Evolutionary conservation across 2,888 invertebrate species (phyloP).

Genomic region (Oscheius onirici): DNA sequence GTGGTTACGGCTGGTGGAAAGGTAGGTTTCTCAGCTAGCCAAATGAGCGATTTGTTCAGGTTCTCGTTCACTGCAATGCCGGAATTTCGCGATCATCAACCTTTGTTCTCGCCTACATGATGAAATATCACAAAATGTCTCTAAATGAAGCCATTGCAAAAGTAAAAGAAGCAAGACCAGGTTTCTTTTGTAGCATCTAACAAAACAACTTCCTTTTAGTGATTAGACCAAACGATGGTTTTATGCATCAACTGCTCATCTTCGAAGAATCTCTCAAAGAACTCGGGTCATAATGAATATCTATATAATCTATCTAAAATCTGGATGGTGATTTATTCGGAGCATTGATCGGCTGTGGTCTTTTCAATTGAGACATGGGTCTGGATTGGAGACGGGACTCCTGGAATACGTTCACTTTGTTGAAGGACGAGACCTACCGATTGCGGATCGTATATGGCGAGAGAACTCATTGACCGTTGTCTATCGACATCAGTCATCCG

Average conservation of each 20-base stretch:
- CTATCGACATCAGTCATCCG: slow-evolving; percentile 31
- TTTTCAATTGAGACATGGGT: slow-evolving; percentile 57
- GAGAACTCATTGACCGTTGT: slow-evolving; percentile 52
- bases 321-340: slow-evolving; percentile 33
- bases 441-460: slow-evolving; percentile 54
- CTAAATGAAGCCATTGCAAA: background rate
- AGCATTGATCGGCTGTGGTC: slow-evolving; percentile 60
- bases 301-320: background rate
- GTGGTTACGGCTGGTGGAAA: slow-evolving; percentile 55
- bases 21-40: slow-evolving; percentile 9
- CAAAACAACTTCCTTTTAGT: slow-evolving; percentile 40
- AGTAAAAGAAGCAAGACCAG: slow-evolving; percentile 16
- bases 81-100: slow-evolving; percentile 73
- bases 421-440: slow-evolving; percentile 32
- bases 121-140: slow-evolving; percentile 37
- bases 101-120: slow-evolving; percentile 72
- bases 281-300: background rate
- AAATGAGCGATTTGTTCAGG: slow-evolving; percentile 8
- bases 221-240: slow-evolving; percentile 64
- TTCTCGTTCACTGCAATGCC: slow-evolving; percentile 70
- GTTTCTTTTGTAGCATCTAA: no score
- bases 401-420: no score
- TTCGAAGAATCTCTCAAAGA: slow-evolving; percentile 45
- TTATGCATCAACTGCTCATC: slow-evolving; percentile 57
- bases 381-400: slow-evolving; percentile 6